phyloP scores from a whole-genome alignment of 2,888 invertebrate genomes.

The Aleiodes alternator region DNA sequence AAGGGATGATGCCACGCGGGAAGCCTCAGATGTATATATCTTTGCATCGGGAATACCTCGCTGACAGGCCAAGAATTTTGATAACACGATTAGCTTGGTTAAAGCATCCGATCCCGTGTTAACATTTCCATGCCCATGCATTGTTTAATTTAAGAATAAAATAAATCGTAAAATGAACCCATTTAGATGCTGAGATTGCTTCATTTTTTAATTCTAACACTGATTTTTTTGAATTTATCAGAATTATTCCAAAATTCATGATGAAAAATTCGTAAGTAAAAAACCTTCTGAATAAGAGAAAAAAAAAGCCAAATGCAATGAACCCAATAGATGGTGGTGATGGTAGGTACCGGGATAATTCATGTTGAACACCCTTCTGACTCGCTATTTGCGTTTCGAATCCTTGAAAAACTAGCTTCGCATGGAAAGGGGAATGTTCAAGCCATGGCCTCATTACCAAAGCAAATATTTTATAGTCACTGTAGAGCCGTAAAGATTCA shows the following conservation, averaged over 20 bases:
- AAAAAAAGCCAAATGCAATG: conserved; percentile 3
- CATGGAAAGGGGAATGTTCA: conserved; percentile 44
- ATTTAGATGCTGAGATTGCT: neutral
- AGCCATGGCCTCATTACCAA: conserved; percentile 74
- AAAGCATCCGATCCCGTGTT: conserved; percentile 63
- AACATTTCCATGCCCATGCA: conserved; percentile 37
- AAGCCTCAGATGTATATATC: conserved; percentile 62
- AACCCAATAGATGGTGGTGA: conserved; percentile 43
- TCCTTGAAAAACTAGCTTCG: conserved; percentile 55
- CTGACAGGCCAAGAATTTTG: conserved; percentile 74
- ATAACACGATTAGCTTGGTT: conserved; percentile 74
- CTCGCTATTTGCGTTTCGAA: conserved; percentile 70
- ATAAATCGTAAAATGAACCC: neutral
- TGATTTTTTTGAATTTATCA: no score
- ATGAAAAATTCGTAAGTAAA: neutral
- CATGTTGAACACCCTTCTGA: conserved; percentile 59
- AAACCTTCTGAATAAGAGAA: neutral
- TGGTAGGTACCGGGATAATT: conserved; percentile 66
- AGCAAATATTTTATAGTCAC: conserved; percentile 75
- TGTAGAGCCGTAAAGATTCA: conserved; percentile 62
- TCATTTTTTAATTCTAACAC: no score
- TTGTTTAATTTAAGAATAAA: conserved; percentile 11
- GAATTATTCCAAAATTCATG: no score
- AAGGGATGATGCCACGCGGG: conserved; percentile 49
- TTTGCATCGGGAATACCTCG: conserved; percentile 71